Evolutionary conservation across 1,140 invertebrate genomes (phyloP), one percentile per base, ranked within the genome.

Genomic region (Sarcophaga bullata): DNA sequence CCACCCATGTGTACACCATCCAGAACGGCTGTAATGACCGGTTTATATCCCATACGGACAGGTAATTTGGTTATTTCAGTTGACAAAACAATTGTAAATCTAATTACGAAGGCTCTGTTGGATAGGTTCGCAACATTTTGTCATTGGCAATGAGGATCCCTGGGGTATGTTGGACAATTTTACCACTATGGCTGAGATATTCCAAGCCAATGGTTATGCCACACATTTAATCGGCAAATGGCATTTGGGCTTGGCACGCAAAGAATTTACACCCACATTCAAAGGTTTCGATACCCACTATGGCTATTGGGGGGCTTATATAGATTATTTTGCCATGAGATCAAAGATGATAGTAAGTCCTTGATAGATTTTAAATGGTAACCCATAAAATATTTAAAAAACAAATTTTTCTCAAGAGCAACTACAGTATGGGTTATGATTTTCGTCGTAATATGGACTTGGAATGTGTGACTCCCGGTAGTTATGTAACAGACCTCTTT

Each of bases 171-270:
- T 95, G 0, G 85, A 96, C 6, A 91, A 92, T 50, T 92, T 95
- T 85, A 95, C 93, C 84, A 86, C 96, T 8, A 88, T 98, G 80
- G 95, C 97, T 0, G 91, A 97, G 90, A 93, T 95, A 85, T 91
- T 98, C 47, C 93, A 94, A 86, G 91, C 94, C 25, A 87, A 93
- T 0, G 96, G 96, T 0, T 98, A 98, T 90, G 90, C 90, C 6
- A 97, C 96, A 0, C 94, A 96, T 89, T 92, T 96, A 52, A 92
- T 98, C 37, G 97, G 97, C n/a, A 98, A 98, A 91, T 98, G 97
- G 97, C 96, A 98, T 86, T 91, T 97, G 81, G 96, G 96, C 1
- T 94, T 92, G 84, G 93, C 92, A 82, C 91, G 92, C 37, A 92
- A 91, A n/a, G 93, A 94, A 82, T 96, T 95, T 85, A 94, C 95